These are phyloP conservation scores for Sinosuthora webbiana DNA, from an alignment of 2,113 vertebrate species.

Conservation along the genomic window DNA sequence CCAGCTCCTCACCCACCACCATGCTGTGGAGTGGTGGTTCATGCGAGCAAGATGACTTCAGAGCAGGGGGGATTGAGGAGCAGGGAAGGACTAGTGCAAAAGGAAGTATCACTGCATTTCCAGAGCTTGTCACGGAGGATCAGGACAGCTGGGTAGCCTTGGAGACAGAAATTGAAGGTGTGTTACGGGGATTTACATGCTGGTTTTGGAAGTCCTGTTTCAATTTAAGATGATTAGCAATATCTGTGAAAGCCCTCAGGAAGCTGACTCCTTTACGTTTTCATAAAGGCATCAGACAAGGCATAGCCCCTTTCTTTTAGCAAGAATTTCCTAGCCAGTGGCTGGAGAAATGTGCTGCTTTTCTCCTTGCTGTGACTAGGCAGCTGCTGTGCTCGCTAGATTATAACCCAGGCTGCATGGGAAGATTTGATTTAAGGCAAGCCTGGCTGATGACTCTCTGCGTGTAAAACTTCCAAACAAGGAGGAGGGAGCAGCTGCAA, in stretches of 20 bases:
- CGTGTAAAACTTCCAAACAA: constrained; percentile 59
- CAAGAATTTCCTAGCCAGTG: constrained; percentile 8
- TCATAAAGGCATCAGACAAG: not conserved
- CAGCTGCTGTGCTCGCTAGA: constrained; percentile 27
- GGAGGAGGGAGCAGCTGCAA: constrained; percentile 63
- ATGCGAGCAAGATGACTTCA: accelerated
- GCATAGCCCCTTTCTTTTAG: not conserved
- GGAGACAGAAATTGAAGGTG: constrained; percentile 51
- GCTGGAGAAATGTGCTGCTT: constrained; percentile 14
- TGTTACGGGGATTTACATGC: constrained; percentile 34
- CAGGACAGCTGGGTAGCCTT: constrained; percentile 25
- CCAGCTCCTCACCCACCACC: not conserved
- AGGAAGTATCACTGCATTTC: not conserved
- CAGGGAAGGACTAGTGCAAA: not conserved
- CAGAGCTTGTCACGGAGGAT: constrained; percentile 29
- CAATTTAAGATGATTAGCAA: constrained; percentile 45
- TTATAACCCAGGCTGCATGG: constrained; percentile 38
- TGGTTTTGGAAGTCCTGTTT: constrained; percentile 21
- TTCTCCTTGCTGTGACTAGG: not conserved
- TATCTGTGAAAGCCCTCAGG: constrained; percentile 33
- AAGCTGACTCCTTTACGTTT: not conserved
- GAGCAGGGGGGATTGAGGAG: not conserved
- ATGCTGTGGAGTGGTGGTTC: not conserved
- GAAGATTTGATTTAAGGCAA: constrained; percentile 58
- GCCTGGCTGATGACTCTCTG: constrained; percentile 44